Evolutionary conservation across 2,797 vertebrate genomes (phyloP).

Genomic region (Sparus aurata): DNA sequence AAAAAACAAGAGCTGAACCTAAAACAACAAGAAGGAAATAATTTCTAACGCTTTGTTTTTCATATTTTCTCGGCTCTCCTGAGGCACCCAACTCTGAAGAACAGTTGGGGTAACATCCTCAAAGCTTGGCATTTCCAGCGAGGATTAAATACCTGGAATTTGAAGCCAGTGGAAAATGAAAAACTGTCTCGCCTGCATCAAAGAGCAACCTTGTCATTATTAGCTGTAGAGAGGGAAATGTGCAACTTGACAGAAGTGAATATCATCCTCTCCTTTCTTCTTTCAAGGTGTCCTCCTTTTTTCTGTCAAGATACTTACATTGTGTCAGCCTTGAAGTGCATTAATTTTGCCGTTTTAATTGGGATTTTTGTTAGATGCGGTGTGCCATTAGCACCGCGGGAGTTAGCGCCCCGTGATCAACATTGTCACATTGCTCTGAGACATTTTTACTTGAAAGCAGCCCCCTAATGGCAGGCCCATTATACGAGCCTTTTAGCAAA

Average conservation of each 20-base stretch:
- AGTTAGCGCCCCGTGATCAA: conserved; percentile 48
- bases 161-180: conserved; percentile 80
- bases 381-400: conserved; percentile 37
- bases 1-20: conserved; percentile 67
- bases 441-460: conserved; percentile 56
- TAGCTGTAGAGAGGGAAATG: conserved; percentile 71
- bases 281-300: conserved; percentile 72
- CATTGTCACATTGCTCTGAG: conserved; percentile 51
- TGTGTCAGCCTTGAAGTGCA: conserved; percentile 48
- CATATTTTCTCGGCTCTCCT: conserved; percentile 73
- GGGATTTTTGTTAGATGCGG: conserved; percentile 59
- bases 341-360: conserved; percentile 67
- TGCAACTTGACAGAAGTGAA: conserved; percentile 74
- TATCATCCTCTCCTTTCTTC: conserved; percentile 70
- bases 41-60: conserved; percentile 78
- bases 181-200: conserved; percentile 77
- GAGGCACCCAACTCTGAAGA: conserved; percentile 72
- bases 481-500: conserved; percentile 47
- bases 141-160: conserved; percentile 81
- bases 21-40: conserved; percentile 73
- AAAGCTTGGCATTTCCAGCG: conserved; percentile 79
- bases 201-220: conserved; percentile 80
- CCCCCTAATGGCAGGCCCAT: conserved; percentile 29
- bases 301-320: conserved; percentile 61
- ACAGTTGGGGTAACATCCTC: conserved; percentile 77